A percentile compares a stretch with the other conserved stretches of the same genome.
phyloP scores from a whole-genome alignment of 2,797 vertebrate genomes.

The Sebastiscus tertius region DNA sequence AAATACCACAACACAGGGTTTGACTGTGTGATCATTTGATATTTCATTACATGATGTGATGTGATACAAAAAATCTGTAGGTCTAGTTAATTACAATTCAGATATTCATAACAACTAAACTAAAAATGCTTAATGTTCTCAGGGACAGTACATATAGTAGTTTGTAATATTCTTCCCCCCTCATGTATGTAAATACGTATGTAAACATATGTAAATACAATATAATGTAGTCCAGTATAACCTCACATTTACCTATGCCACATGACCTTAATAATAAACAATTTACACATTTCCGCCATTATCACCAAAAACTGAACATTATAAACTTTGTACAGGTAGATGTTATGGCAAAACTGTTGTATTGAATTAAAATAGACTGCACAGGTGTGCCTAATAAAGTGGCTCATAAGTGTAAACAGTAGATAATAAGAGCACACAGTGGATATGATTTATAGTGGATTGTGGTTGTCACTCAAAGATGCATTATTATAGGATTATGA shows the following conservation, averaged over 20 bases:
- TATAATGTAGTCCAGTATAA: not conserved
- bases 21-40: not conserved
- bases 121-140: not conserved
- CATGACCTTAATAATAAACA: not conserved
- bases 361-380: not conserved
- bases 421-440: not conserved
- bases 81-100: not conserved
- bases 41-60: not conserved
- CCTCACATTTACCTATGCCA: not conserved
- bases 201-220: not conserved
- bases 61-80: not conserved
- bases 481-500: not conserved
- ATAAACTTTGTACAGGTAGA: fast-evolving
- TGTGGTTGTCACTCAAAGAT: not conserved
- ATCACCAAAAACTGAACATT: not conserved
- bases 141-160: not conserved
- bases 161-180: not conserved
- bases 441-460: not conserved
- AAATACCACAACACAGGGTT: no score
- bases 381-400: not conserved
- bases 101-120: not conserved
- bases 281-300: not conserved
- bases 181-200: not conserved
- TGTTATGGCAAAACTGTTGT: not conserved
- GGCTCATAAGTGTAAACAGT: not conserved